Percentiles rank a stretch among this genome's conserved stretches.
Evolutionary conservation across 2,888 invertebrate species (phyloP).

Genomic region (Epinotia ramella): DNA sequence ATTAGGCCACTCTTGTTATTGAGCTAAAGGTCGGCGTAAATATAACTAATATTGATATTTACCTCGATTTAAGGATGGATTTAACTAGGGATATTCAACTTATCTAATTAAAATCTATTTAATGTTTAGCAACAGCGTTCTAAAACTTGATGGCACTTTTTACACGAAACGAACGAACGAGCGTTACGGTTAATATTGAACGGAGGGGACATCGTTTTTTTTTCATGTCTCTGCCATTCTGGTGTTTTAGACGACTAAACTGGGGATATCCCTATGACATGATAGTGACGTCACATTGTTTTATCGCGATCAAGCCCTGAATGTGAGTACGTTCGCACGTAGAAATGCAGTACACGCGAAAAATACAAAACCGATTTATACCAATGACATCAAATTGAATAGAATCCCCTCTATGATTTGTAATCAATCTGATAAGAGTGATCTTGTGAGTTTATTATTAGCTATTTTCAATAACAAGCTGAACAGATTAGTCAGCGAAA

Average conservation of each 20-base stretch:
- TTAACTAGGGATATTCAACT: neutral
- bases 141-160: too few species aligned
- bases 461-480: too few species aligned
- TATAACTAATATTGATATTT: conserved; percentile 2
- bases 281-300: neutral
- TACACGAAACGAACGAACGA: too few species aligned
- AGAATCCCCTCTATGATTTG: too few species aligned
- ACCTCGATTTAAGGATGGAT: conserved; percentile 9
- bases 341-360: too few species aligned
- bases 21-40: conserved; percentile 4
- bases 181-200: neutral
- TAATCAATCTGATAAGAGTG: too few species aligned
- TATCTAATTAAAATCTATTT: too few species aligned
- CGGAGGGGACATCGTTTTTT: neutral
- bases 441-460: too few species aligned
- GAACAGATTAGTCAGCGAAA: too few species aligned
- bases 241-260: neutral
- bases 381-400: too few species aligned
- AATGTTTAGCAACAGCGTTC: neutral
- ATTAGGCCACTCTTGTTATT: conserved; percentile 28
- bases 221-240: neutral
- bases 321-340: too few species aligned
- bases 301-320: neutral
- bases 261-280: neutral
- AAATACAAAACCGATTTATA: too few species aligned